Conservation (phyloP, 2,113 vertebrate genomes). For the Nyctereutes procyonoides region DNA sequence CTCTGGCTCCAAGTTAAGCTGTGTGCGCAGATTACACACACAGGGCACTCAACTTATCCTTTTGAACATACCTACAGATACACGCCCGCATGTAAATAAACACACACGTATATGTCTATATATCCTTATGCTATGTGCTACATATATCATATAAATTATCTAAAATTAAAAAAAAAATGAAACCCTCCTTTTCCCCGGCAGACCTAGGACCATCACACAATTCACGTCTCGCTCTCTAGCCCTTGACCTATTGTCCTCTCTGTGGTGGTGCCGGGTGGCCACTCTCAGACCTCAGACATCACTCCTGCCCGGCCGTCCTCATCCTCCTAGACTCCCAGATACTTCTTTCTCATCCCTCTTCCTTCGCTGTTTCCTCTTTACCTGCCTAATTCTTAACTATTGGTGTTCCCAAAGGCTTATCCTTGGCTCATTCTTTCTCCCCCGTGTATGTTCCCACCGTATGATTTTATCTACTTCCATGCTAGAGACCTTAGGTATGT, state of each 20-base stretch:
- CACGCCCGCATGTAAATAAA: rapidly evolving
- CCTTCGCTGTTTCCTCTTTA: not conserved
- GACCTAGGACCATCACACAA: not conserved
- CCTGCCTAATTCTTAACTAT: not conserved
- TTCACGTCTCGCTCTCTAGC: not conserved
- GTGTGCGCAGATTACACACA: not conserved
- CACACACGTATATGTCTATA: rapidly evolving
- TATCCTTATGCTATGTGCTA: not conserved
- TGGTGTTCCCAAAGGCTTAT: not conserved
- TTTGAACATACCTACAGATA: not conserved
- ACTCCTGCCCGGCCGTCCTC: not conserved
- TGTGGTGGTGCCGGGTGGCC: not conserved
- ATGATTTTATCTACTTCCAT: not conserved
- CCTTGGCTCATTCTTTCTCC: not conserved
- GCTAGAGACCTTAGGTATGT: not conserved
- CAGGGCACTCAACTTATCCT: not conserved
- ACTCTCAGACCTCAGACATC: not conserved
- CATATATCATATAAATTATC: not conserved
- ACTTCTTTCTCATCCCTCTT: not conserved
- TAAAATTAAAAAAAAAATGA: not conserved
- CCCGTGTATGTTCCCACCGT: not conserved
- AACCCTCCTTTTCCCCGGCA: not conserved
- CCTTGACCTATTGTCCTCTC: not conserved
- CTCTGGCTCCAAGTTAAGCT: not conserved
- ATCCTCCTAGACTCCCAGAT: not conserved